phyloP scores from a whole-genome alignment of 1,140 invertebrate species.

The Calosoma granatense region DNA sequence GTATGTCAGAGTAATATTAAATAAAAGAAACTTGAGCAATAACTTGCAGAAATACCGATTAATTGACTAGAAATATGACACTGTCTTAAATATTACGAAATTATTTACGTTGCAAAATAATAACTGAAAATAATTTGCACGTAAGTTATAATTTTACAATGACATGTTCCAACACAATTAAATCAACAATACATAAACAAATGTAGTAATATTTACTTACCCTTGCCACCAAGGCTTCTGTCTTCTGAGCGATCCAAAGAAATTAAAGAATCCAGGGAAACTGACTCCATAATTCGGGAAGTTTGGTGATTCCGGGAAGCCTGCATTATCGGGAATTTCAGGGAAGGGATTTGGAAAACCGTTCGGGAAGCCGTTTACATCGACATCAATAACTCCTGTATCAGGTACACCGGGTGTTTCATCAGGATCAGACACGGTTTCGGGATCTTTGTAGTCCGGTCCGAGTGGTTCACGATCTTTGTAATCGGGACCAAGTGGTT shows the following conservation, averaged over 20 bases:
- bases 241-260: constrained; percentile 21
- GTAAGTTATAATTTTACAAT: too few species aligned
- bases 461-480: constrained; percentile 23
- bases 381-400: constrained; percentile 10
- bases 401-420: constrained; percentile 13
- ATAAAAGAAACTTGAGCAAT: too few species aligned
- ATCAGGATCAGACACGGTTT: constrained; percentile 15
- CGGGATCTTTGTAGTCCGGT: constrained; percentile 29
- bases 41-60: too few species aligned
- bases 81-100: too few species aligned
- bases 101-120: too few species aligned
- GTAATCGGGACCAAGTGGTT: constrained; percentile 28
- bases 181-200: too few species aligned
- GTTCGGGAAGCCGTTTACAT: constrained; percentile 16
- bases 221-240: constrained; percentile 40
- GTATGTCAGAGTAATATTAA: too few species aligned
- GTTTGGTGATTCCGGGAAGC: constrained; percentile 15
- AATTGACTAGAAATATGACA: too few species aligned
- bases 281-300: constrained; percentile 9
- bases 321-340: constrained; percentile 18
- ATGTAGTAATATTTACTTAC: too few species aligned
- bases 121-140: too few species aligned
- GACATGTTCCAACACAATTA: too few species aligned
- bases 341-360: constrained; percentile 17
- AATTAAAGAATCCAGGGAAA: constrained; percentile 13